Evolutionary conservation across 2,113 vertebrate genomes (phyloP).

Genomic region (Telmatochromis brachygnathus): DNA sequence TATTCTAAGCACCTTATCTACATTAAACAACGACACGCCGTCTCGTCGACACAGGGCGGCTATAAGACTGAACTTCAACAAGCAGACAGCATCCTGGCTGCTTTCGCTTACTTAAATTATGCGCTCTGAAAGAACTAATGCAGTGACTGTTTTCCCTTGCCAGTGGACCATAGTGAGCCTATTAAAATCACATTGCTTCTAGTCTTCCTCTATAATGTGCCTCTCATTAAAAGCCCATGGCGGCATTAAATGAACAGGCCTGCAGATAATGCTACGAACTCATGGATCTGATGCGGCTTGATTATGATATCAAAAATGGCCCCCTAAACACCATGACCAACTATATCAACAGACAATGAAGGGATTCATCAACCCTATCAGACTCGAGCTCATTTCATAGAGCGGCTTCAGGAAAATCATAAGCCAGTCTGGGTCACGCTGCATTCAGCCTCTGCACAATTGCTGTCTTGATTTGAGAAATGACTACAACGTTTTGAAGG

Average conservation of each 20-base stretch:
- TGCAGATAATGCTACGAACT: constrained; percentile 28
- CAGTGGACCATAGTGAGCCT: constrained; percentile 56
- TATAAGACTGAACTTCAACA: constrained; percentile 22
- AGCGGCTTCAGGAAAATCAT: not conserved
- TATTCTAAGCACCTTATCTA: constrained; percentile 59
- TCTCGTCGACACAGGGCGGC: not conserved
- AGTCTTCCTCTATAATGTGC: constrained; percentile 26
- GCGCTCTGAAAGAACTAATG: constrained; percentile 22
- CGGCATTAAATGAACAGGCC: constrained; percentile 45
- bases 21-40: constrained; percentile 22
- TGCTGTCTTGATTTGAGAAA: constrained; percentile 2
- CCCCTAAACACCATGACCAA: constrained; percentile 27
- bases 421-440: not conserved
- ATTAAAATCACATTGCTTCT: constrained; percentile 54
- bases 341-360: constrained; percentile 23
- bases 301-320: constrained; percentile 35
- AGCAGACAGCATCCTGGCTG: constrained; percentile 12
- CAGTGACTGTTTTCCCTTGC: constrained; percentile 36
- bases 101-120: constrained; percentile 35
- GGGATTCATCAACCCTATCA: constrained; percentile 25
- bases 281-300: constrained; percentile 31
- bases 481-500: not conserved
- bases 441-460: not conserved
- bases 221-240: constrained; percentile 54
- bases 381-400: constrained; percentile 10